Evolutionary conservation across 2,797 vertebrate species (phyloP).

Genomic region (Caiman crocodilus): DNA sequence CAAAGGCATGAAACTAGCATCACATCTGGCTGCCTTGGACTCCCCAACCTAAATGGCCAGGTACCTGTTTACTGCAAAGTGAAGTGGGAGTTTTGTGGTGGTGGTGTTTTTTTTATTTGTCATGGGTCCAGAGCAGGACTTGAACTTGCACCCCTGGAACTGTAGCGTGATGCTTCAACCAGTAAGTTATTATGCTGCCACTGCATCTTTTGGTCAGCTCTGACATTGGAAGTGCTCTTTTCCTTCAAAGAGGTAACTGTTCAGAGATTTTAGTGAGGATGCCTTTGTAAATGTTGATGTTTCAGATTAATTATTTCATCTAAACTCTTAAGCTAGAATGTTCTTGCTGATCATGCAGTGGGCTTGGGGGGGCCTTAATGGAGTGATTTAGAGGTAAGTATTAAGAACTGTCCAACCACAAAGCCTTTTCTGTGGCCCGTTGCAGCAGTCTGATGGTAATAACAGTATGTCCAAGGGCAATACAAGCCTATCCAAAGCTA

Average conservation of each 20-base stretch:
- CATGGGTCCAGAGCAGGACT: too few relatives aligned
- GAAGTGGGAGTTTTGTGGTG: too few relatives aligned
- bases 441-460: slow-evolving; percentile 74
- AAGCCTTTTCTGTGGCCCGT: slow-evolving; percentile 69
- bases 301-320: background rate
- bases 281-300: accelerated
- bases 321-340: background rate
- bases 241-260: too few relatives aligned
- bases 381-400: background rate
- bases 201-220: background rate
- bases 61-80: too few relatives aligned
- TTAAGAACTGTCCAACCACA: slow-evolving; percentile 24
- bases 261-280: background rate
- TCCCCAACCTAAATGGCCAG: too few relatives aligned
- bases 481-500: slow-evolving; percentile 67
- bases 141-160: too few relatives aligned
- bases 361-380: background rate
- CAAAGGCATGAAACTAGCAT: too few relatives aligned
- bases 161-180: background rate
- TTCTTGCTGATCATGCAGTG: background rate
- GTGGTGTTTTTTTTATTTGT: too few relatives aligned
- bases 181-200: too few relatives aligned
- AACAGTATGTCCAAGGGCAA: slow-evolving; percentile 69
- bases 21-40: too few relatives aligned
- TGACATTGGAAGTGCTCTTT: background rate